Evolutionary conservation across 2,888 invertebrate genomes (phyloP).

Genomic region (Holacanthella duospinosa): DNA sequence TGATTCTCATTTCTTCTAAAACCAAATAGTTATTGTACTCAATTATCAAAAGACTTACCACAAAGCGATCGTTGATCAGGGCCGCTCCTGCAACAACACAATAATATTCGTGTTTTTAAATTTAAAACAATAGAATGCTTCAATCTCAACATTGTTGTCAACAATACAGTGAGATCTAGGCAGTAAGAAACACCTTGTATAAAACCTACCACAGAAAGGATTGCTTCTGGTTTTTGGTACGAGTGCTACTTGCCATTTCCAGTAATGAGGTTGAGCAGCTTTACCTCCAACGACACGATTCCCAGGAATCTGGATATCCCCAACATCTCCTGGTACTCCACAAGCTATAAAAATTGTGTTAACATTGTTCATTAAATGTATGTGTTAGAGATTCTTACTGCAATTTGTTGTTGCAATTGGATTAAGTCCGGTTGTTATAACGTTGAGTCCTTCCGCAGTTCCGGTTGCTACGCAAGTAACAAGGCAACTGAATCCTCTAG

Average conservation of each 20-base stretch:
- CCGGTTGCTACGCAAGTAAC: conserved; percentile 18
- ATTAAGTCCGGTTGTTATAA: conserved; percentile 5
- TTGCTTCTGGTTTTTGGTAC: conserved; percentile 16
- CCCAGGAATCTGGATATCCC: background rate
- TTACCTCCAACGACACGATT: conserved; percentile 28
- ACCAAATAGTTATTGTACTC: no score
- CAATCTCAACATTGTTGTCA: no score
- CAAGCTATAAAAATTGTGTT: conserved; percentile 18
- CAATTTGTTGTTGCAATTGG: conserved; percentile 11
- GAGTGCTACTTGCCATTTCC: conserved; percentile 33
- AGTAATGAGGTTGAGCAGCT: conserved; percentile 20
- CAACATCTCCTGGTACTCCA: conserved; percentile 25
- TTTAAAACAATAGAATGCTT: no score
- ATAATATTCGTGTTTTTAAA: no score
- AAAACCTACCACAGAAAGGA: conserved; percentile 34
- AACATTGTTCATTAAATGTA: no score
- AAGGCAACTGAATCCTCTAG: conserved; percentile 20
- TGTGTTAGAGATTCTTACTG: conserved; percentile 8
- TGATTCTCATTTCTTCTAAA: no score
- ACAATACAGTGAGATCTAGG: background rate
- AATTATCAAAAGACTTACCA: no score
- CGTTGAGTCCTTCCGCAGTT: background rate
- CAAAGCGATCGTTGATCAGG: conserved; percentile 26
- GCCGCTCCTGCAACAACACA: no score
- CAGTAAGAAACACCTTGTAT: conserved; percentile 15